A percentile compares a stretch with the other conserved stretches of the same genome.
phyloP scores from a whole-genome alignment of 2,888 invertebrate genomes.

The Hanleya hanleyi region DNA sequence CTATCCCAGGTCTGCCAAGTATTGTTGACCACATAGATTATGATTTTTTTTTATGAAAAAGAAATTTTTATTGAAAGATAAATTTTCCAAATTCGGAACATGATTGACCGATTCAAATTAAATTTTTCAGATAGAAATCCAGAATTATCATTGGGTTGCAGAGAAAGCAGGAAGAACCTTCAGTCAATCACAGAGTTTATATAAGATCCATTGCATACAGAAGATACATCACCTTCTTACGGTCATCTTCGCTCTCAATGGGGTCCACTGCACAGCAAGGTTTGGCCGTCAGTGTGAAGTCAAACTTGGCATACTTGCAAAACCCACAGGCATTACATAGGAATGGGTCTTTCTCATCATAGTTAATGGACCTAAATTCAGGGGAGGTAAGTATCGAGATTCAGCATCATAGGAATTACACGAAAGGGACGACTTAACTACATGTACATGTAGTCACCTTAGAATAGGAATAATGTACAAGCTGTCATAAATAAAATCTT shows the following conservation, averaged over 20 bases:
- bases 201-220: too few species aligned
- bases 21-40: not conserved
- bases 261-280: slow-evolving; percentile 98
- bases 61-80: not conserved
- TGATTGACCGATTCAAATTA: too few species aligned
- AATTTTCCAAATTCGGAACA: too few species aligned
- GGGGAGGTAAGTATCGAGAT: not conserved
- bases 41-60: not conserved
- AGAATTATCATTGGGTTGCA: too few species aligned
- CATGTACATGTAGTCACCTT: too few species aligned
- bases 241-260: slow-evolving; percentile 96
- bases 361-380: slow-evolving; percentile 90
- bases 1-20: too few species aligned
- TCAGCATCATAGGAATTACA: not conserved
- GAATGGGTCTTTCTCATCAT: slow-evolving; percentile 99
- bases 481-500: too few species aligned
- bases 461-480: too few species aligned
- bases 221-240: slow-evolving; percentile 81
- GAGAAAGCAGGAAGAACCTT: too few species aligned
- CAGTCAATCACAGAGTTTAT: too few species aligned
- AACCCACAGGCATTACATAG: slow-evolving; percentile 98
- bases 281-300: slow-evolving; percentile 91
- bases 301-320: slow-evolving; percentile 99
- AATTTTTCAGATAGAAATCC: too few species aligned
- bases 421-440: too few species aligned